Evolutionary conservation across 1,140 invertebrate species (phyloP), one percentile per base, ranked within the genome.

Genomic region (Sitophilus oryzae): DNA sequence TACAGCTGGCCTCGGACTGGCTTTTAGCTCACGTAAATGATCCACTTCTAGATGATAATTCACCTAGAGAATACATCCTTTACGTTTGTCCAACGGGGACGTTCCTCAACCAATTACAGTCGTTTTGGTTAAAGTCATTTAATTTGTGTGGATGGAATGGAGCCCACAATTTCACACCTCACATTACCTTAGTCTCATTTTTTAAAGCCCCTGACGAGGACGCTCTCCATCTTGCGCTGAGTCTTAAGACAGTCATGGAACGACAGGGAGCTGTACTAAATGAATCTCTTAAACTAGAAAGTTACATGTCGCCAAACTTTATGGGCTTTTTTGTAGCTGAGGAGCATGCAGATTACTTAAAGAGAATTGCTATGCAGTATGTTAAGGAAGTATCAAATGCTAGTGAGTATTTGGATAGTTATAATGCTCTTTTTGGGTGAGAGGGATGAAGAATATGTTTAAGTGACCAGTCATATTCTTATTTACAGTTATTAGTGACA

Each of bases 1-100:
- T 91, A 42, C 88, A 92, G 70, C 74, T 93, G 49, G 91, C 91
- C 3, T 88, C 88, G 1, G 90, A 93, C 66, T 93, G 91, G 91
- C 73, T 95, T 1, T 68, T 93, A 44, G 89, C 90, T 9, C 91
- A 93, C 70, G 87, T 92, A 0, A 85, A 89, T 70, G 91, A 95
- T 74, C 77, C 84, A 2, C 79, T 79, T 5, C 71, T 94, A 20
- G 89, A 93, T 72, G 78, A 82, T 21, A 79, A 80, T 42, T 76
- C 77, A 6, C 84, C 86, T 2, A 73, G 91, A 60, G 88, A 93
- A 66, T 94, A 92, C 68, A 85, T 91, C 43, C 73, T 93, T 6
- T 93, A 93, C 69, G 81, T 86, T 10, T 91, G 88, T 68, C 91
- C 91, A 3, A 84, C 82, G 2, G 91, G 91, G 4, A 71, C 75